phyloP scores from a whole-genome alignment of 2,797 vertebrate genomes.

The Synaphobranchus kaupii region DNA sequence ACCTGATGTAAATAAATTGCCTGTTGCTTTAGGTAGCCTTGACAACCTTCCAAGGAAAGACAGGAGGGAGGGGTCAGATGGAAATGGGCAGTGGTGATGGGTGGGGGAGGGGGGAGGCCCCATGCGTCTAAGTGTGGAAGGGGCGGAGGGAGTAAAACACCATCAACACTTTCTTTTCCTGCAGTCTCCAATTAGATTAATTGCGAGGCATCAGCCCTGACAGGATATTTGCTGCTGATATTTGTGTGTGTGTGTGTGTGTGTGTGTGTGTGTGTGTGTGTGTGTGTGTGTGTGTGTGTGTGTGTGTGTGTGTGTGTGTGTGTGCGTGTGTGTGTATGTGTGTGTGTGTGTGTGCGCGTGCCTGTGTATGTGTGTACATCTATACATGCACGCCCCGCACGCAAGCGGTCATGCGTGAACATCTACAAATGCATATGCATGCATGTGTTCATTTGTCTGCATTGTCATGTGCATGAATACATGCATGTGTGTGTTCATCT shows the following conservation, averaged over 20 bases:
- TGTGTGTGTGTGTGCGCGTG: background rate
- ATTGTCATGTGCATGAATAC: no score
- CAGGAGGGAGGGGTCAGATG: slow-evolving; percentile 26
- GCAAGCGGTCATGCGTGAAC: no score
- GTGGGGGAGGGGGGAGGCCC: slow-evolving; percentile 8
- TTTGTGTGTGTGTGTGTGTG: slow-evolving; percentile 25
- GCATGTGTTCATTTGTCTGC: no score
- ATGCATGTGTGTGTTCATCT: no score
- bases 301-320: background rate
- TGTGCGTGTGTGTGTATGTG: background rate
- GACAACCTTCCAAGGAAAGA: slow-evolving; percentile 48
- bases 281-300: slow-evolving; percentile 24
- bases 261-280: slow-evolving; percentile 27
- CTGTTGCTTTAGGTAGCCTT: slow-evolving; percentile 47
- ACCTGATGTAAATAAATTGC: slow-evolving; percentile 59
- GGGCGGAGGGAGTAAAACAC: slow-evolving; percentile 49
- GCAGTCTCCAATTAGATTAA: slow-evolving; percentile 68
- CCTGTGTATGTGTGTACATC: no score
- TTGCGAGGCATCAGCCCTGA: slow-evolving; percentile 55
- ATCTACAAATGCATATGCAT: no score
- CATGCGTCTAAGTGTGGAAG: slow-evolving; percentile 17
- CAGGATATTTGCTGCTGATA: slow-evolving; percentile 48
- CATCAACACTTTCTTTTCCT: slow-evolving; percentile 61
- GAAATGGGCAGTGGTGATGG: slow-evolving; percentile 31
- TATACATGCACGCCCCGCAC: no score